phyloP scores from a whole-genome alignment of 2,113 vertebrate genomes.

The Microcebus murinus region DNA sequence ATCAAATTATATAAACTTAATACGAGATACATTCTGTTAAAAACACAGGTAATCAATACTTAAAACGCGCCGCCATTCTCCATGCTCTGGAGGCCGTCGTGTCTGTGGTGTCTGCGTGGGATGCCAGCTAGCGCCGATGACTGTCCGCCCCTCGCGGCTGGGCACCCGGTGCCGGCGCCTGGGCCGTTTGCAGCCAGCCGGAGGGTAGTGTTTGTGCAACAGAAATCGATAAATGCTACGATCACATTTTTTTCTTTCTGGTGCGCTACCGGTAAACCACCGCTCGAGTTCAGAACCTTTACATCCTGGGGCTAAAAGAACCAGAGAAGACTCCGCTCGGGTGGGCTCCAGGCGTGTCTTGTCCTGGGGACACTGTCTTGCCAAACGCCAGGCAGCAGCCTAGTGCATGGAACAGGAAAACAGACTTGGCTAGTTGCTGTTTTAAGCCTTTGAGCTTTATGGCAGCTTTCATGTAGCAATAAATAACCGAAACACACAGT shows the following conservation, averaged over 20 bases:
- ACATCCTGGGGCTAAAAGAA: neutral
- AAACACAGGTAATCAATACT: neutral
- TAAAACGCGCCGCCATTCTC: neutral
- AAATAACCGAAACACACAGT: neutral
- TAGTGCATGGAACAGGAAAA: neutral
- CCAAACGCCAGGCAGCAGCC: neutral
- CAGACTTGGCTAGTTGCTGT: neutral
- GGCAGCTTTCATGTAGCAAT: neutral
- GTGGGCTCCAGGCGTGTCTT: neutral
- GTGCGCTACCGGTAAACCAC: neutral
- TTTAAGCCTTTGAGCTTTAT: neutral
- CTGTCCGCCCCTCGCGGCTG: neutral
- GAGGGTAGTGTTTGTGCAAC: neutral
- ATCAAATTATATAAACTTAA: neutral
- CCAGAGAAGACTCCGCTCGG: neutral
- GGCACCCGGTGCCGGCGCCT: neutral
- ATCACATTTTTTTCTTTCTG: neutral
- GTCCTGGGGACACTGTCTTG: neutral
- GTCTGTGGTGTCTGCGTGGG: neutral
- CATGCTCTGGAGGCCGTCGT: neutral
- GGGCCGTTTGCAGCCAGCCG: neutral
- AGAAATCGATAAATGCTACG: neutral
- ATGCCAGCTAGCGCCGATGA: no score
- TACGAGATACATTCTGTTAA: neutral
- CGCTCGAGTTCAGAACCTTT: neutral